phyloP scores from a whole-genome alignment of 2,888 invertebrate species.

The Hedychridium roseum region DNA sequence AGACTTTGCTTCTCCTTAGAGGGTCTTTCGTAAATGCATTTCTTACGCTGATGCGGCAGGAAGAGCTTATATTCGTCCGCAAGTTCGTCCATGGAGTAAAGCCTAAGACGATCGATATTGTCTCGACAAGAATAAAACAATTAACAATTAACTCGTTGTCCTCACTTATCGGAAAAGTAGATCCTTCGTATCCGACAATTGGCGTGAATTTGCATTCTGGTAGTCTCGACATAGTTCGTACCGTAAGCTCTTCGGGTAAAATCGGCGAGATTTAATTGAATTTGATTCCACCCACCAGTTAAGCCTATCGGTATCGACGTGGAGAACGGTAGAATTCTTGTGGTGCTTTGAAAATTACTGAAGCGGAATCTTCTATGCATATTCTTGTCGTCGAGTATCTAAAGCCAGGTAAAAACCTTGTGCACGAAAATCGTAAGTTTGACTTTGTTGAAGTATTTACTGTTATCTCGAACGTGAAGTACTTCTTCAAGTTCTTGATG shows the following conservation, averaged over 20 bases:
- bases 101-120: slow-evolving; percentile 60
- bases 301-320: slow-evolving; percentile 96
- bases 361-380: slow-evolving; percentile 85
- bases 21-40: slow-evolving; percentile 21
- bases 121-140: slow-evolving; percentile 3
- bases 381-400: slow-evolving; percentile 96
- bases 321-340: slow-evolving; percentile 94
- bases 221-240: slow-evolving; percentile 94
- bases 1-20: slow-evolving; percentile 4
- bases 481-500: slow-evolving; percentile 96
- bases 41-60: slow-evolving; percentile 77
- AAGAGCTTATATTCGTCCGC: slow-evolving; percentile 96
- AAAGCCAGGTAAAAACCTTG: slow-evolving; percentile 45
- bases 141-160: neutral
- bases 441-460: slow-evolving; percentile 69
- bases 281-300: slow-evolving; percentile 95
- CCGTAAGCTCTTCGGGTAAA: slow-evolving; percentile 94
- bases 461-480: slow-evolving; percentile 98
- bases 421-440: neutral
- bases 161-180: slow-evolving; percentile 76
- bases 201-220: slow-evolving; percentile 92
- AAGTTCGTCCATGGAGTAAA: slow-evolving; percentile 93
- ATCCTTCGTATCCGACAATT: slow-evolving; percentile 92
- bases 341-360: slow-evolving; percentile 95
- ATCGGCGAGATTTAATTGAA: slow-evolving; percentile 94